Evolutionary conservation across 2,888 invertebrate genomes (phyloP).

Genomic region (Vesta saturnalis): DNA sequence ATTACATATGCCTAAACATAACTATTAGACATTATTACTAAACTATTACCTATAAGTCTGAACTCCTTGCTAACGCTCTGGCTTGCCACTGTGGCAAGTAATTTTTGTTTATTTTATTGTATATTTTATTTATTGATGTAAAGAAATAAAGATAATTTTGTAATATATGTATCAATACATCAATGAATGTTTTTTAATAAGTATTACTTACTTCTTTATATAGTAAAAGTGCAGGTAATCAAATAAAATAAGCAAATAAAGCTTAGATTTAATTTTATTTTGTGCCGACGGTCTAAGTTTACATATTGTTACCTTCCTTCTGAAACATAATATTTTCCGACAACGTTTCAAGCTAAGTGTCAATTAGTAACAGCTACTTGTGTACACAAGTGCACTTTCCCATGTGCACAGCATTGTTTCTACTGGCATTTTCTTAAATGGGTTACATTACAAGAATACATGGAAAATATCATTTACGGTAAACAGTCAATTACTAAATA

Average conservation of each 20-base stretch:
- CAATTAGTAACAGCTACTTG: slow-evolving; percentile 60
- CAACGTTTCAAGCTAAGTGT: slow-evolving; percentile 57
- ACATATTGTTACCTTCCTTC: slow-evolving; percentile 58
- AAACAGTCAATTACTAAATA: neutral
- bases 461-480: neutral
- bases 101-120: no score
- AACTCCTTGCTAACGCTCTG: no score
- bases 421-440: slow-evolving; percentile 21
- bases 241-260: neutral
- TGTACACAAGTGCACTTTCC: slow-evolving; percentile 53
- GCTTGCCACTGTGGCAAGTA: no score
- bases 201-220: no score
- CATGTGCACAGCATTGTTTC: slow-evolving; percentile 38
- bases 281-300: slow-evolving; percentile 50
- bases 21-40: no score
- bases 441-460: slow-evolving; percentile 14
- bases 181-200: no score
- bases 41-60: no score
- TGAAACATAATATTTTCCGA: slow-evolving; percentile 59
- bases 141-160: no score
- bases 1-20: no score
- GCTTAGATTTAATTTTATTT: slow-evolving; percentile 14
- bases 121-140: no score
- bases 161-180: no score
- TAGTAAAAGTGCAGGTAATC: no score